These are phyloP conservation scores for Planiliza haematocheilus DNA, from an alignment of 2,113 vertebrate genomes.

Conservation along the genomic window DNA sequence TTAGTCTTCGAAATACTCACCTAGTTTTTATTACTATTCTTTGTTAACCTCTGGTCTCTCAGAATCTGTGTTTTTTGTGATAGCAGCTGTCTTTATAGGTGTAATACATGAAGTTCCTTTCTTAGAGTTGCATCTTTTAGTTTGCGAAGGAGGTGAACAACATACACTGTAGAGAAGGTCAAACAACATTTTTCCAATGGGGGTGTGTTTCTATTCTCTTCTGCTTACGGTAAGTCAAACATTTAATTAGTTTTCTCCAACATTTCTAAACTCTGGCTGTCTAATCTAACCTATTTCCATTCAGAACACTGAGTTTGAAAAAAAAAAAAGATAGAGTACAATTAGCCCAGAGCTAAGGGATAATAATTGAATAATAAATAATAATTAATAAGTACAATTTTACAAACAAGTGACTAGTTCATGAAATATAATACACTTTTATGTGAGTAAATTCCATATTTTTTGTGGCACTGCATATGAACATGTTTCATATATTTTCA, in stretches of 20 bases:
- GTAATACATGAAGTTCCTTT: not conserved
- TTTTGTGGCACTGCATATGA: no score
- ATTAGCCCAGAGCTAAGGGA: no score
- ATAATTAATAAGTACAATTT: no score
- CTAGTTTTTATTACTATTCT: not conserved
- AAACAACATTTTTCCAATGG: slow-evolving; percentile 17
- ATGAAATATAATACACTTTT: no score
- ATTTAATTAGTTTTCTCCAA: not conserved
- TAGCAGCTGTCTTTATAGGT: no score
- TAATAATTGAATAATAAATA: no score
- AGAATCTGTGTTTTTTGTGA: not conserved
- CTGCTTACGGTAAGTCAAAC: slow-evolving; percentile 61
- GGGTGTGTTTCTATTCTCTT: slow-evolving; percentile 12
- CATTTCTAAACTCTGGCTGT: not conserved
- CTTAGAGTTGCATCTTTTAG: not conserved
- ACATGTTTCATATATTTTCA: no score
- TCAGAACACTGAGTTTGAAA: not conserved
- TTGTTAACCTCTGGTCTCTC: not conserved
- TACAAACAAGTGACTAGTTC: no score
- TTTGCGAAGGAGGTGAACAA: not conserved
- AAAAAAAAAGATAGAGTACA: no score
- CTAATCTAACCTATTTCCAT: not conserved
- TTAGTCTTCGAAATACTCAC: not conserved
- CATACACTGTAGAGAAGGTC: not conserved
- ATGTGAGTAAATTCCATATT: no score